Base-by-base conservation (phyloP, 2,797 vertebrate species). In the Remorina albescens region DNA sequence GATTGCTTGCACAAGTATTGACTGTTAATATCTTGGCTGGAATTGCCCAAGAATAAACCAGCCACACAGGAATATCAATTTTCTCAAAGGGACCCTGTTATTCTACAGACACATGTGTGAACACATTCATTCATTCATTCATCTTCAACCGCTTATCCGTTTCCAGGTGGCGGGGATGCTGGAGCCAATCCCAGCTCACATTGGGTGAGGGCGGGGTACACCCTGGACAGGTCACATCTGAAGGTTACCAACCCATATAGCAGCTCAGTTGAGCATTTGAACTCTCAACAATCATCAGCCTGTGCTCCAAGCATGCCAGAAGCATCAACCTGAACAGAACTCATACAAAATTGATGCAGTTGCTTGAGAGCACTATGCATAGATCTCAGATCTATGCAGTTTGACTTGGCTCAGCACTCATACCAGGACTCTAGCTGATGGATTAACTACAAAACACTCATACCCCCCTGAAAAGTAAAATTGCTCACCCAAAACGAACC, bases 21-120 rank as follows among this genome's bases (percentile, higher is more conserved):
- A 89, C 88, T 90, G 75, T 87, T 92, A 92, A 94, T 92, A 88
- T 87, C 71, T 74, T 55, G 50, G 54, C 70, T 15, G 19, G 80
- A 78, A 83, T 59, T 65, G 75, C 70, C 74, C 63, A 54, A 49
- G 58, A 74, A 77, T 66, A 82, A 81, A 65, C 37, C 78, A 75
- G 74, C 82, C 67, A 58, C 63, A 72, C 26, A 49, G 28, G 71
- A 73, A 75, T 74, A 60, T 58, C 37, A 61, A 59, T 70, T 59
- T 78, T 54, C 39, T 74, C 62, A 23, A 54, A 67, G 37, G 47
- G n/a, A 57, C 28, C 49, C 34, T 58, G 49, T 58, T 26, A 56
- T 67, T 81, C 65, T 37, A 36, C 42, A 68, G 36, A 76, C 46
- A 61, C 18, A 51, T 3, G 47, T 44, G 39, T 67, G 39, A 68